Percentiles rank a stretch among this genome's conserved stretches.
Conservation (phyloP, 92 coral and sea anemone genomes). For the Anthopleura xanthogrammica region DNA sequence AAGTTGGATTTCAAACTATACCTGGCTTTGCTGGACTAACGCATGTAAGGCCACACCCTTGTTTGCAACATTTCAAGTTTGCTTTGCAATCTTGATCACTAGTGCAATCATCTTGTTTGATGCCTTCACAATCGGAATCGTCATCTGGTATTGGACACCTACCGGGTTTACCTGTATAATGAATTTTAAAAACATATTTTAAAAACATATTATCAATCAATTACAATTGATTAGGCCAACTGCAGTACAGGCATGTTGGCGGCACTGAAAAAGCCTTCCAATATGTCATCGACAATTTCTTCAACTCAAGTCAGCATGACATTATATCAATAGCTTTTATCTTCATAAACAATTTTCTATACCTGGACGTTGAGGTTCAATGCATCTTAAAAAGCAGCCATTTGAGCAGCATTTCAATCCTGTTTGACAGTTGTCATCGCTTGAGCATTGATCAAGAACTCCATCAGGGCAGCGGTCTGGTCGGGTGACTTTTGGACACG, state of each 20-base stretch:
- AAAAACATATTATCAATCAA: too few relatives aligned
- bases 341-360: background rate
- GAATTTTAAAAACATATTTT: too few relatives aligned
- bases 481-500: conserved; percentile 50
- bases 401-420: conserved; percentile 73
- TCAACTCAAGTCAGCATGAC: background rate
- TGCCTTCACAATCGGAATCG: conserved; percentile 27
- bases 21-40: conserved; percentile 56
- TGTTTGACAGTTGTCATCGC: conserved; percentile 55
- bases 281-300: background rate
- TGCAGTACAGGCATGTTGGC: background rate
- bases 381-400: conserved; percentile 58
- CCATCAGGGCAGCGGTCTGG: conserved; percentile 24
- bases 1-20: background rate
- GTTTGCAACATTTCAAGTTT: conserved; percentile 68
- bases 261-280: background rate
- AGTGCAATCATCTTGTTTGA: conserved; percentile 40
- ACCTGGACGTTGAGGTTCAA: conserved; percentile 58
- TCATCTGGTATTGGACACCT: conserved; percentile 45
- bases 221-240: too few relatives aligned
- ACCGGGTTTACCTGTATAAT: conserved; percentile 45
- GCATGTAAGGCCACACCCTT: conserved; percentile 66
- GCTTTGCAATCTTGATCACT: conserved; percentile 65
- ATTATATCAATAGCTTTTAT: background rate
- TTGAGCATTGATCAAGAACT: conserved; percentile 40